Conservation (phyloP, 2,888 invertebrate species). For the Acutogordius australiensis region DNA sequence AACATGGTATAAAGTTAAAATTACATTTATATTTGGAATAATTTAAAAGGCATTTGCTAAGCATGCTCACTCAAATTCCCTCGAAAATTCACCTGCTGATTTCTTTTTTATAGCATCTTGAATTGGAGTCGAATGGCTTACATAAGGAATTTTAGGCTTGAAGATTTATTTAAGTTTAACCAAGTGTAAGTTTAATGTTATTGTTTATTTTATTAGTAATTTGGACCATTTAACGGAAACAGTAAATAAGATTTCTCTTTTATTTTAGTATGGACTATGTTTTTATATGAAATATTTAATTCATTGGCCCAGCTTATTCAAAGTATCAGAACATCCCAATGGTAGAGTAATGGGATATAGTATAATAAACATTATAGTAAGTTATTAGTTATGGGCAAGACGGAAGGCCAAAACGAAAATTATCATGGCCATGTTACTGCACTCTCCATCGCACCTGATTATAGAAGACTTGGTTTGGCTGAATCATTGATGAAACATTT, state of each 20-base stretch:
- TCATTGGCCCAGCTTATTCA: conserved; percentile 94
- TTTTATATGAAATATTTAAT: conserved; percentile 92
- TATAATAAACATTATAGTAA: conserved; percentile 33
- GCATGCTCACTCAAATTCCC: too few relatives aligned
- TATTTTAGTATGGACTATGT: conserved; percentile 25
- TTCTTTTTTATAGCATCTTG: too few relatives aligned
- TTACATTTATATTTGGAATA: too few relatives aligned
- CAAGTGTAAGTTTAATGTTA: conserved; percentile 7
- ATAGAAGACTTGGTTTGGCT: conserved; percentile 61
- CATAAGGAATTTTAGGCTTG: conserved; percentile 3
- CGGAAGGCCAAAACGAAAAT: conserved; percentile 70
- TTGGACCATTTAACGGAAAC: conserved; percentile 89
- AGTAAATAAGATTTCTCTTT: conserved; percentile 22
- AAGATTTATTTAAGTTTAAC: conserved; percentile 6
- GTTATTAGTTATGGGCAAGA: conserved; percentile 92
- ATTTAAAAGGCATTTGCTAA: too few relatives aligned
- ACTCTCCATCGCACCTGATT: conserved; percentile 73
- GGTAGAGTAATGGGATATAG: conserved; percentile 97
- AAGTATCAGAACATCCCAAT: conserved; percentile 73
- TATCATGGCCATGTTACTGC: conserved; percentile 99
- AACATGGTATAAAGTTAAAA: too few relatives aligned
- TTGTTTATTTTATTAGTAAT: conserved; percentile 36
- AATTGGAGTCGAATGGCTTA: too few relatives aligned
- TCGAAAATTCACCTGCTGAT: too few relatives aligned
- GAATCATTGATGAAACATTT: conserved; percentile 67